A percentile compares a stretch with the other conserved stretches of the same genome.
These are phyloP conservation scores for Rhea pennata DNA, from an alignment of 2,113 vertebrate genomes.

Conservation along the genomic window DNA sequence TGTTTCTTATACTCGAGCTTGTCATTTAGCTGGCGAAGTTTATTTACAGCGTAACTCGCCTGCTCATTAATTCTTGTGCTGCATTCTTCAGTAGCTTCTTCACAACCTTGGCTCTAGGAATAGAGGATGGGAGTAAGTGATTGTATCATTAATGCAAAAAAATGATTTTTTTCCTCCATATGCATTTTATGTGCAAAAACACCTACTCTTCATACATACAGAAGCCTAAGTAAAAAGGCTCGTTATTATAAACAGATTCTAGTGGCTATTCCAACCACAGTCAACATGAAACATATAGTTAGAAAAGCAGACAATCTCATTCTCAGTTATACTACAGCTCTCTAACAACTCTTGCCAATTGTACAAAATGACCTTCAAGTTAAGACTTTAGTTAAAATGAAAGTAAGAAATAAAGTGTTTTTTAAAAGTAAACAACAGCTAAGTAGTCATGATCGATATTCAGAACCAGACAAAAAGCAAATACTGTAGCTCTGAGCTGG, in stretches of 20 bases:
- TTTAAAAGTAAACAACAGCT: conserved; percentile 14
- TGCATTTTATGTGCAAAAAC: background rate
- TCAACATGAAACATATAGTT: background rate
- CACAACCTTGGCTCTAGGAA: conserved; percentile 81
- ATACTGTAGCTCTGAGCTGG: background rate
- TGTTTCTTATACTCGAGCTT: conserved; percentile 97
- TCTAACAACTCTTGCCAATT: background rate
- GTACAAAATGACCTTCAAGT: background rate
- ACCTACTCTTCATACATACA: background rate
- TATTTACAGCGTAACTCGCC: conserved; percentile 92
- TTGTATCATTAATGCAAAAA: background rate
- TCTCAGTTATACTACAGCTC: background rate
- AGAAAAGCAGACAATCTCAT: background rate
- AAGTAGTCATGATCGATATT: background rate
- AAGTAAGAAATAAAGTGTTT: background rate
- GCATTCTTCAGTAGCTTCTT: conserved; percentile 86
- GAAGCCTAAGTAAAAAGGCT: background rate
- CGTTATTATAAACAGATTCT: background rate
- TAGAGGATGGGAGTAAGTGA: background rate
- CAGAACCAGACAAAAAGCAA: background rate
- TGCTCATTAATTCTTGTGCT: conserved; percentile 90
- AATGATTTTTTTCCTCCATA: background rate
- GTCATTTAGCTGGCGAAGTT: conserved; percentile 90
- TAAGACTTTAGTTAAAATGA: background rate
- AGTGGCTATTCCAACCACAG: background rate